These are phyloP conservation scores for Caenorhabditis brenneri DNA, from an alignment of 1,140 invertebrate species.

Conservation along the genomic window DNA sequence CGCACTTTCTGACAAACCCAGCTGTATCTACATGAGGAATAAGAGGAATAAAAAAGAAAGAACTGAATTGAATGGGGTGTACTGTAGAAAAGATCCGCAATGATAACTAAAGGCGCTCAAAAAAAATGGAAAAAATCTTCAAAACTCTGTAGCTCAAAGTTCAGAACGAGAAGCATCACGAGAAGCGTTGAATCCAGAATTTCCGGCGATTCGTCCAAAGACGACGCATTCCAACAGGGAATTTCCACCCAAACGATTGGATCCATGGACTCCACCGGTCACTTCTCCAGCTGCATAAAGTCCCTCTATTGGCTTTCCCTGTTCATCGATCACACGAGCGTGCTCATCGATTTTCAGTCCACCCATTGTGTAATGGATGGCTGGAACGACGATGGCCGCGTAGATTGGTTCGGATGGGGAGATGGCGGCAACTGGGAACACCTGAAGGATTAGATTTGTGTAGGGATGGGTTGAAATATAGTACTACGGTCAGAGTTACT, in stretches of 20 bases:
- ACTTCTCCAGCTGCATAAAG: constrained; percentile 71
- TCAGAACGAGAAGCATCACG: not conserved
- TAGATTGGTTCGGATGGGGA: constrained; percentile 62
- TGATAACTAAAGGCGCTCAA: not conserved
- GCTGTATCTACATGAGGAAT: no score
- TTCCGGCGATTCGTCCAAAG: constrained; percentile 71
- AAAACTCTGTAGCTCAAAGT: not conserved
- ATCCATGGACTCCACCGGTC: constrained; percentile 71
- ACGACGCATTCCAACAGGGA: constrained; percentile 71
- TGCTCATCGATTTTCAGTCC: constrained; percentile 68
- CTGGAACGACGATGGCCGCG: constrained; percentile 68
- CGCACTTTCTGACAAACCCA: no score
- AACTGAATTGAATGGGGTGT: not conserved
- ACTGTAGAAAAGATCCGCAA: constrained; percentile 23
- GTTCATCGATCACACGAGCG: constrained; percentile 52
- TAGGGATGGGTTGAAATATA: no score
- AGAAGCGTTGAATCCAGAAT: not conserved
- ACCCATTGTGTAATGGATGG: constrained; percentile 72
- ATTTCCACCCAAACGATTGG: constrained; percentile 71
- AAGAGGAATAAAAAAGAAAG: not conserved
- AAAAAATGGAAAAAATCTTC: not conserved
- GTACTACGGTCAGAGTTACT: no score
- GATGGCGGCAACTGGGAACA: constrained; percentile 58
- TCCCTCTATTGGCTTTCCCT: constrained; percentile 63
- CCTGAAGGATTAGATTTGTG: no score